Base-by-base conservation (phyloP, 1,140 invertebrate species). In the Drosophila gunungcola region DNA sequence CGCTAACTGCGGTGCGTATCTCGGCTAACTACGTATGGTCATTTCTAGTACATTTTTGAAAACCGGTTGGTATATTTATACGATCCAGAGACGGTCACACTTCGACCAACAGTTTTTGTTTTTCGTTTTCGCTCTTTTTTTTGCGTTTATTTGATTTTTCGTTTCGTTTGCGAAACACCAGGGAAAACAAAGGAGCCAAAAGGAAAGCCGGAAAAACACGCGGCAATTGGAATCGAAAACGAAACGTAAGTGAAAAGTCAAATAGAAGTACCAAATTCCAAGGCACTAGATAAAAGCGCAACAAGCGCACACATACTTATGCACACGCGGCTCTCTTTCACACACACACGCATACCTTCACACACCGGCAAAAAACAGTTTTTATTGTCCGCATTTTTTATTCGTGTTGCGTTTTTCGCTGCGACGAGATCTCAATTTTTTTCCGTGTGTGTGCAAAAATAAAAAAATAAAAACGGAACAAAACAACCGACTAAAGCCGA, bases 111-210 rank as follows among this genome's bases (percentile, higher is more conserved):
- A 69, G 54, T 61, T 61, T 75, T 75, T 75, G 72, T 75, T 65
- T 75, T 32, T 48, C 68, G 61, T 72, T 70, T 74, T 75, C 69
- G 67, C 67, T 70, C 46, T 54, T 76, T 73, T 74, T 74, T 76
- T 75, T 75, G 58, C 52, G 60, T 75, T 75, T 75, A 52, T 75
- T 75, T 65, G 65, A 43, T 75, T 75, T 75, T 75, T 75, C 45
- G 46, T 75, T 75, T 65, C 60, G 36, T 75, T 63, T 48, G 70
- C 34, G 38, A 63, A 52, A 41, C 43, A 74, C 25, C 48, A 49
- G n/a, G 48, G 48, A 49, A 49, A 49, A 49, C 48, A 49, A 49
- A 49, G 48, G 29, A 49, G 2, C 11, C 11, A 11, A 46, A 53
- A 48, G 49, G n/a, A 16, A 61, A 38, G 4, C 7, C 21, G 13